These are phyloP conservation scores for Daboia siamensis DNA, from an alignment of 2,113 vertebrate genomes.

Conservation along the genomic window DNA sequence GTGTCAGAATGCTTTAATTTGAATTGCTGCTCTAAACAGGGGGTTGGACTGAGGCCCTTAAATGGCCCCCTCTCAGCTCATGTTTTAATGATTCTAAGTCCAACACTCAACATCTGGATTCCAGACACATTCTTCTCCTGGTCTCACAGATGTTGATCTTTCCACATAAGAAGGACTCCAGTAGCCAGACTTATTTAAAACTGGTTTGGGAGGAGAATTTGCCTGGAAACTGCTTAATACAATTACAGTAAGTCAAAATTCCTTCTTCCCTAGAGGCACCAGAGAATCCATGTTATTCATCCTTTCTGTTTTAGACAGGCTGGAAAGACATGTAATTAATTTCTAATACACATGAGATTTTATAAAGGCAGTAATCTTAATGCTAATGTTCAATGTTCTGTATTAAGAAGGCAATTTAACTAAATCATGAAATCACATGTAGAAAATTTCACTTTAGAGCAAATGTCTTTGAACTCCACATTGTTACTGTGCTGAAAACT, in stretches of 20 bases:
- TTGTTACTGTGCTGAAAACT: background rate
- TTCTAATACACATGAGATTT: background rate
- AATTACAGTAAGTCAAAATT: background rate
- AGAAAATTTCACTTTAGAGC: background rate
- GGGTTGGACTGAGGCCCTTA: background rate
- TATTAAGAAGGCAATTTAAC: background rate
- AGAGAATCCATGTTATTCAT: background rate
- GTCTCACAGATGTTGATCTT: background rate
- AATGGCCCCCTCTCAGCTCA: background rate
- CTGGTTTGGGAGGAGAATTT: background rate
- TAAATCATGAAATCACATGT: background rate
- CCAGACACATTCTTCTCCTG: background rate
- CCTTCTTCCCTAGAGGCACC: background rate
- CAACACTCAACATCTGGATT: slow-evolving; percentile 18
- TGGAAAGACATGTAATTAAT: background rate
- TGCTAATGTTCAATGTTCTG: background rate
- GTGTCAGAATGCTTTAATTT: background rate
- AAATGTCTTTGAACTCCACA: background rate
- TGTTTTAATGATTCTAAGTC: background rate
- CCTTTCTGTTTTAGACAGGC: background rate
- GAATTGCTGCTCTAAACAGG: background rate
- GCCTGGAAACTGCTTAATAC: background rate
- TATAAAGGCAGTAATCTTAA: background rate
- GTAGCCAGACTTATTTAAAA: background rate
- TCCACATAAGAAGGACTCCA: slow-evolving; percentile 29